Evolutionary conservation across 2,888 invertebrate species (phyloP).

Genomic region (Cenopis cana): DNA sequence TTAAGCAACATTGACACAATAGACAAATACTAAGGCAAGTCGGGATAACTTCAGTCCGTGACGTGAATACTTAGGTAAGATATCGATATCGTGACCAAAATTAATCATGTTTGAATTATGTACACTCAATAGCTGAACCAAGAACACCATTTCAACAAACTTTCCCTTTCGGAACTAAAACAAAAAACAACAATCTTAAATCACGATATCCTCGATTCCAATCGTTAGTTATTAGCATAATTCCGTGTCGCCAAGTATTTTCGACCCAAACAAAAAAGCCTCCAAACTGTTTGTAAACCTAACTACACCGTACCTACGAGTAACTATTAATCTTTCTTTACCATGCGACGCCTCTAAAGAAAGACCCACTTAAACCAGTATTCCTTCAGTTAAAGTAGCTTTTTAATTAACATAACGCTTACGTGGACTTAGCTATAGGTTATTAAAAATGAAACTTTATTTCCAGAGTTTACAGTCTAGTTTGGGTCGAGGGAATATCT

Average conservation of each 20-base stretch:
- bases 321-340: conserved; percentile 18
- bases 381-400: conserved; percentile 9
- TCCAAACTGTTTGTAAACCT: background rate
- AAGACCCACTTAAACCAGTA: conserved; percentile 26
- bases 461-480: background rate
- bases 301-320: background rate
- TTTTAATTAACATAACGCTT: conserved; percentile 25
- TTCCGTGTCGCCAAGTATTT: conserved; percentile 13
- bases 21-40: too few relatives aligned
- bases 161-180: conserved; percentile 3
- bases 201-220: background rate
- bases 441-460: background rate
- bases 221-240: background rate
- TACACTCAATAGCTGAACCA: background rate
- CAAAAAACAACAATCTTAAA: background rate
- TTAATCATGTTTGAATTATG: too few relatives aligned
- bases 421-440: background rate
- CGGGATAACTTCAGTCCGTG: too few relatives aligned
- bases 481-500: background rate
- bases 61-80: too few relatives aligned
- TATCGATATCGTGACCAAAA: too few relatives aligned
- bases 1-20: too few relatives aligned
- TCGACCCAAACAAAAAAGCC: background rate
- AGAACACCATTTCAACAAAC: background rate
- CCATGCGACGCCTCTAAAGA: conserved; percentile 6